These are phyloP conservation scores for Hylomyscus alleni DNA, from an alignment of 2,797 vertebrate genomes.

Conservation along the genomic window DNA sequence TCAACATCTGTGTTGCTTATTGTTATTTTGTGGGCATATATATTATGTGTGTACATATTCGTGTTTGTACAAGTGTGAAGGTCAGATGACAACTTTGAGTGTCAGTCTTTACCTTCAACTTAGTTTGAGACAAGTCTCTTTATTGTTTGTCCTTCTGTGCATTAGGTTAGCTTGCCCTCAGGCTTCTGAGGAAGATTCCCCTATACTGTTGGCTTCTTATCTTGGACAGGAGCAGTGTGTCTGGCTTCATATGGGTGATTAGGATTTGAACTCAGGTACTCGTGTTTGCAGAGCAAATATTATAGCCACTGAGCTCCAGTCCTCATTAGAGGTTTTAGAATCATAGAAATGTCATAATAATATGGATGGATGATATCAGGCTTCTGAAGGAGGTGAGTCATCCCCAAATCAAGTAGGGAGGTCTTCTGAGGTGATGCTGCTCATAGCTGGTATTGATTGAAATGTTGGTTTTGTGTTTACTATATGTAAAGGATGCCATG, in stretches of 20 bases:
- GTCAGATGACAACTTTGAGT: neutral
- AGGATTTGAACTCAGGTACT: neutral
- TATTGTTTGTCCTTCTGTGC: neutral
- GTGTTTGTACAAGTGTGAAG: neutral
- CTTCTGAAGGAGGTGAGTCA: neutral
- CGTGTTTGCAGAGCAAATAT: neutral
- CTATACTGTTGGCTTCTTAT: neutral
- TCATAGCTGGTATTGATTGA: constrained; percentile 53
- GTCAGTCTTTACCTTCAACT: neutral
- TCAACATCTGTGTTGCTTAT: constrained; percentile 56
- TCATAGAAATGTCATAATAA: constrained; percentile 58
- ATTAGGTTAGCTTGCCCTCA: neutral
- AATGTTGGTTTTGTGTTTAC: constrained; percentile 78
- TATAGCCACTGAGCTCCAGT: too few relatives aligned
- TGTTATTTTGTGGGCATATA: neutral
- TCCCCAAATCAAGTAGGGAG: neutral
- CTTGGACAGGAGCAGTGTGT: neutral
- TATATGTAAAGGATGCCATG: constrained; percentile 56
- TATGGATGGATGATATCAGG: neutral
- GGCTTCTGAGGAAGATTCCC: too few relatives aligned
- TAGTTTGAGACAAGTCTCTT: neutral
- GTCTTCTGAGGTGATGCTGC: constrained; percentile 71
- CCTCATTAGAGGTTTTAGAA: constrained; percentile 9
- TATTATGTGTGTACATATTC: neutral
- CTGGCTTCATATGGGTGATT: neutral